phyloP scores from a whole-genome alignment of 2,797 vertebrate species.

The Streptopelia turtur region DNA sequence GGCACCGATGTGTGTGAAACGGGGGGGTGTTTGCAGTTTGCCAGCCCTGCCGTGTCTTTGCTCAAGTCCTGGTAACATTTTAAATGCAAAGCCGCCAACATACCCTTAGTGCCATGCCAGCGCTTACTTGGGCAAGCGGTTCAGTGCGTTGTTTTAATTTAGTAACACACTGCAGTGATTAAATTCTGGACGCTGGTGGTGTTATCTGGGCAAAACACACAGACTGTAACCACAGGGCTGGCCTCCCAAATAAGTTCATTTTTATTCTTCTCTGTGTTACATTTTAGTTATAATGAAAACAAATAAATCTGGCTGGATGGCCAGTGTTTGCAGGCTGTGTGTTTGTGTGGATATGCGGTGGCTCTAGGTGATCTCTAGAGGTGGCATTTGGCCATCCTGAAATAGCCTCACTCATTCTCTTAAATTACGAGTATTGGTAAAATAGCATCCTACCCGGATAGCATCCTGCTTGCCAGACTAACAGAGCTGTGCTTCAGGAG shows the following conservation, averaged over 20 bases:
- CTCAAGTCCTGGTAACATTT: neutral
- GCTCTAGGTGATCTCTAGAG: neutral
- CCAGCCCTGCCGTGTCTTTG: neutral
- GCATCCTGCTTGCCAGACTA: neutral
- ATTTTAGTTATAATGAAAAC: neutral
- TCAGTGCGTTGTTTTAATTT: neutral
- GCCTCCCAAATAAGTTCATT: neutral
- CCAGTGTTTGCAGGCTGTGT: neutral
- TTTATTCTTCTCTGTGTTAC: neutral
- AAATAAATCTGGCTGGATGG: neutral
- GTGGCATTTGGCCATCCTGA: neutral
- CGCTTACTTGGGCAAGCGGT: neutral
- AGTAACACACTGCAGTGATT: neutral
- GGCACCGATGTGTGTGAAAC: rapidly evolving
- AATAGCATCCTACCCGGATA: neutral
- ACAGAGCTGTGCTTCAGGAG: neutral
- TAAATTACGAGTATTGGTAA: neutral
- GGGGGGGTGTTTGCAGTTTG: neutral
- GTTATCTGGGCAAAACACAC: neutral
- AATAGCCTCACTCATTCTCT: neutral
- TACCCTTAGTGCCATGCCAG: neutral
- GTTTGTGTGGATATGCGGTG: neutral
- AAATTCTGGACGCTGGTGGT: neutral
- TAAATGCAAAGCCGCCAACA: neutral
- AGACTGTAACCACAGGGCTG: neutral